Evolutionary conservation across 2,888 invertebrate species (phyloP).

Genomic region (Schizotus pectinicornis): DNA sequence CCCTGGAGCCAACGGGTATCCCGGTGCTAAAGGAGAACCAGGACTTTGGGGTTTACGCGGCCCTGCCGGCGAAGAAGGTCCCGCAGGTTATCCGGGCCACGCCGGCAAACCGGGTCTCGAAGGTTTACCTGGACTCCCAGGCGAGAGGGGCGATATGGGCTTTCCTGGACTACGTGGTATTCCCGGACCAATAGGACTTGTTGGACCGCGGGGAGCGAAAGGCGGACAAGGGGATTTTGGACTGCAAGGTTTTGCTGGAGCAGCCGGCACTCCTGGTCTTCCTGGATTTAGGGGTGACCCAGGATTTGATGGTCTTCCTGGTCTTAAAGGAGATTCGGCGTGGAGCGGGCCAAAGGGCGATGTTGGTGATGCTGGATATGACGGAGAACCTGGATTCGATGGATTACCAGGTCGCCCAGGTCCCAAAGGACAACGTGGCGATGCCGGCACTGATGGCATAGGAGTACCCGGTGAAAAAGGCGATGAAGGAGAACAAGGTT

Average conservation of each 20-base stretch:
- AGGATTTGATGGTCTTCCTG: slow-evolving; percentile 41
- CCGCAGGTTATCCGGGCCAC: slow-evolving; percentile 55
- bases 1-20: slow-evolving; percentile 48
- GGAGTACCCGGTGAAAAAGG: slow-evolving; percentile 60
- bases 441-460: slow-evolving; percentile 43
- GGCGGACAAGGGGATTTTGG: slow-evolving; percentile 62
- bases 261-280: slow-evolving; percentile 44
- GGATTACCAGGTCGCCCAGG: slow-evolving; percentile 64
- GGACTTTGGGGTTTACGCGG: slow-evolving; percentile 36
- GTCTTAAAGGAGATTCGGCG: slow-evolving; percentile 52
- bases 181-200: slow-evolving; percentile 55
- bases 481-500: slow-evolving; percentile 50
- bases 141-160: slow-evolving; percentile 57
- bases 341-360: slow-evolving; percentile 53
- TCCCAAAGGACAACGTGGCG: slow-evolving; percentile 67
- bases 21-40: slow-evolving; percentile 50
- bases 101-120: slow-evolving; percentile 41
- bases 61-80: slow-evolving; percentile 51
- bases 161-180: slow-evolving; percentile 48
- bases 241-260: slow-evolving; percentile 49
- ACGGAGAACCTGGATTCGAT: slow-evolving; percentile 60
- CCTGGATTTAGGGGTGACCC: slow-evolving; percentile 41
- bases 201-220: slow-evolving; percentile 51
- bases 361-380: slow-evolving; percentile 45
- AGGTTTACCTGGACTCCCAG: slow-evolving; percentile 58